Base-by-base conservation (phyloP, 2,888 invertebrate species). In the Helicoverpa assulta region DNA sequence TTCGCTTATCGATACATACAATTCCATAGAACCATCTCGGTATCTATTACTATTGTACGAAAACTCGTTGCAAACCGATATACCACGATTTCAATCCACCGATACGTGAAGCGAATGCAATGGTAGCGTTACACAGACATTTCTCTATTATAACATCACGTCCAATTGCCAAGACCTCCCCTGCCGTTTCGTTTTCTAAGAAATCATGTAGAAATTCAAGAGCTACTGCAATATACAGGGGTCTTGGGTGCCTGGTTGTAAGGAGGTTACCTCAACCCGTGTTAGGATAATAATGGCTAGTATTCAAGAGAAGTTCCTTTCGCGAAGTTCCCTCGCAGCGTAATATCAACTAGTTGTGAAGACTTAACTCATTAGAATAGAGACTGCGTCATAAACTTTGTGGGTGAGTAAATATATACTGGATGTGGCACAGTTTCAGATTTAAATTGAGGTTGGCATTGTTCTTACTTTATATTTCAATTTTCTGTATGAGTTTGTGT, bases 261-360 rank as follows among this genome's bases (percentile, higher is more conserved):
- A 78, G 83, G 80, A 81, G 81, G 80, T 86, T 85, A 84, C 85
- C 78, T 82, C 80, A 80, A 77, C 81, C 84, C 83, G 85, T 86
- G 88, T 89, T 88, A 88, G 86, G 85, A 89, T 90, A 88, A 90
- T 89, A 87, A 81, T 78, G 82, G 85, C 85, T 81, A 84, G 85
- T 85, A 85, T 86, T 83, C 81, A 73, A 75, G 72, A 71, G 67
- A 84, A 86, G 82, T 84, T 85, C 80, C 78, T 81, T 83, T 81
- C 40, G 79, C 75, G 54, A 75, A 85, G 82, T 86, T 86, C 71
- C 62, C 73, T 61, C 64, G 71, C 77, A 72, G 78, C 73, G 78
- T 85, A 84, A 84, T 84, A 85, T 85, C 82, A 84, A 82, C 82
- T 84, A 85, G 86, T 85, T 84, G 73, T 59, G 76, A 71, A 80